These are phyloP conservation scores for Clostera curtula DNA, from an alignment of 2,888 invertebrate species.

Conservation along the genomic window DNA sequence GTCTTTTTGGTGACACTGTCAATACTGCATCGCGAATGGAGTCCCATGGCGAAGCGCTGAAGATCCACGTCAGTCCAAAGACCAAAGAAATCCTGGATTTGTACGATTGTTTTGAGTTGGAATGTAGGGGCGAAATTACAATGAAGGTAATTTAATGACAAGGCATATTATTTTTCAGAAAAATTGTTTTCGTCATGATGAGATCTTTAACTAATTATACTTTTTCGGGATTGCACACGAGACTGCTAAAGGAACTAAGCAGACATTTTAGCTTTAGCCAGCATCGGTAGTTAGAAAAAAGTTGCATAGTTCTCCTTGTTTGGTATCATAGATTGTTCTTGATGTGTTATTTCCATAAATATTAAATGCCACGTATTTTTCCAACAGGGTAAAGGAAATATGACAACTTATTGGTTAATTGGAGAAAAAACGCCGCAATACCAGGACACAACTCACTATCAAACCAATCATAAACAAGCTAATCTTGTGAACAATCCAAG, in stretches of 20 bases:
- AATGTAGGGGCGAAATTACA: constrained; percentile 89
- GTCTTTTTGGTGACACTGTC: constrained; percentile 94
- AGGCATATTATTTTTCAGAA: neutral
- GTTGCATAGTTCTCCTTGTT: too few species aligned
- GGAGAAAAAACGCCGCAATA: constrained; percentile 76
- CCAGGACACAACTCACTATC: constrained; percentile 26
- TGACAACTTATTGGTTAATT: constrained; percentile 91
- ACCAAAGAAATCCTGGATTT: constrained; percentile 91
- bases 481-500: constrained; percentile 49
- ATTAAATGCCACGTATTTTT: constrained; percentile 7
- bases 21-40: constrained; percentile 95
- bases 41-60: constrained; percentile 91
- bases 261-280: too few species aligned
- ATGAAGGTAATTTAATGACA: constrained; percentile 89
- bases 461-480: constrained; percentile 29
- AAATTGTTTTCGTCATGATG: too few species aligned
- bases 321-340: too few species aligned
- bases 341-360: too few species aligned
- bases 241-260: too few species aligned
- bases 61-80: constrained; percentile 92
- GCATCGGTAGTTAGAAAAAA: too few species aligned
- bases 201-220: too few species aligned
- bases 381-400: constrained; percentile 88
- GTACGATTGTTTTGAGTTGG: constrained; percentile 88
- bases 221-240: too few species aligned